These are phyloP conservation scores for Lepidurus packardi DNA, from an alignment of 1,140 invertebrate genomes.

Conservation along the genomic window DNA sequence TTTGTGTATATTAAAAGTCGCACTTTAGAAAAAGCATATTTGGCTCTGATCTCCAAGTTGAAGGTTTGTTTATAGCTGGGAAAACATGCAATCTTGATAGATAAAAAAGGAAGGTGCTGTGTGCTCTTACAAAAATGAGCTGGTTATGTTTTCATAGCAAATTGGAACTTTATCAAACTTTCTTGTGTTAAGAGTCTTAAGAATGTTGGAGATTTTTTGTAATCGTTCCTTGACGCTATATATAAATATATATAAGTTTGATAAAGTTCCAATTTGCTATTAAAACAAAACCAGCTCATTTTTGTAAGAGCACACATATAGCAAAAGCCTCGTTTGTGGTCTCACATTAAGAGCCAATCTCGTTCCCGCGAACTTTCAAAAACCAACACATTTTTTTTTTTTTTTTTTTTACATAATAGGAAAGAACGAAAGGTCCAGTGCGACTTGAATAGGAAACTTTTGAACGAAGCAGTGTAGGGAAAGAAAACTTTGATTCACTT, in stretches of 20 bases:
- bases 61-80: constrained; percentile 4
- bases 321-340: constrained; percentile 13
- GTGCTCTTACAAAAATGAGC: not conserved
- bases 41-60: not conserved
- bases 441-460: not conserved
- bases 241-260: no score
- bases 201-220: not conserved
- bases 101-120: not conserved
- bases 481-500: constrained; percentile 22
- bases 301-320: no score
- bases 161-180: constrained; percentile 15
- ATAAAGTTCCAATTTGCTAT: no score
- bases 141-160: not conserved
- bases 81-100: not conserved
- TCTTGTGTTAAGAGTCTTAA: not conserved
- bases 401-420: not conserved
- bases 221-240: constrained; percentile 4
- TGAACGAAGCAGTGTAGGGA: not conserved
- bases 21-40: constrained; percentile 19
- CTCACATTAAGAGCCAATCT: not conserved
- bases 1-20: not conserved
- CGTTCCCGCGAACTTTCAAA: not conserved
- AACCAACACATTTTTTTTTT: not conserved
- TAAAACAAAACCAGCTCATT: no score
- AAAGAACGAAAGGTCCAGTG: not conserved